Evolutionary conservation across 2,888 invertebrate genomes (phyloP), one percentile per base, ranked within the genome.

Genomic region (Lepidonotus clava): DNA sequence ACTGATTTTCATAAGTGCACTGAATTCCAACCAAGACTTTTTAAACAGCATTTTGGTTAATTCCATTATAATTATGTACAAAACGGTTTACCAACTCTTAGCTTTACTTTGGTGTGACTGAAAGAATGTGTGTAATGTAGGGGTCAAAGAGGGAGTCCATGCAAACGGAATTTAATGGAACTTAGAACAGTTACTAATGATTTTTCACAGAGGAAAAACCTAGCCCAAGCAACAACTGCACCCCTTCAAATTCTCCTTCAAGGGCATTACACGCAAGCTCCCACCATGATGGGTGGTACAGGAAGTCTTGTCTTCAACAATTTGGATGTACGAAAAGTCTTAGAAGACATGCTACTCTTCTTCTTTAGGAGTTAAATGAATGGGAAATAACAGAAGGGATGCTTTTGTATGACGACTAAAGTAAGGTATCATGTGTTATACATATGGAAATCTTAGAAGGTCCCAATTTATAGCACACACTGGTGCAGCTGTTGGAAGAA

Each of bases 191-290:
- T 40, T 76, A 76, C 76, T 40, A 76, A 76, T 34, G 40, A 76
- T 76, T 40, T 18, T 76, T 76, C 76, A 40, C 76, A 40, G 76
- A 76, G 38, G 38, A 76, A 76, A 76, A 76, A 76, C 40, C 76
- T 76, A 76, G 76, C 76, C 76, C 76, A 76, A 71, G 36, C 76
- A 51, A 83, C 83, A 83, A 83, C 83, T 83, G 83, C 83, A 83
- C 83, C 83, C 83, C 83, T 83, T 83, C 83, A 46, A 36, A 6
- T 83, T 51, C 83, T 83, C 61, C 61, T 76, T 76, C 36, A 76
- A 76, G 76, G 76, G 76, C 76, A 76, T 76, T 76, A 76, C 76
- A 76, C 76, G 21, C 36, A 38, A 40, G 32, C 38, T 76, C 28
- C 2, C 14, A 21, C 14, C 11, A 51, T 51, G 51, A 21, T 51